Base-by-base conservation (phyloP, 2,797 vertebrate species). In the Decapterus maruadsi region DNA sequence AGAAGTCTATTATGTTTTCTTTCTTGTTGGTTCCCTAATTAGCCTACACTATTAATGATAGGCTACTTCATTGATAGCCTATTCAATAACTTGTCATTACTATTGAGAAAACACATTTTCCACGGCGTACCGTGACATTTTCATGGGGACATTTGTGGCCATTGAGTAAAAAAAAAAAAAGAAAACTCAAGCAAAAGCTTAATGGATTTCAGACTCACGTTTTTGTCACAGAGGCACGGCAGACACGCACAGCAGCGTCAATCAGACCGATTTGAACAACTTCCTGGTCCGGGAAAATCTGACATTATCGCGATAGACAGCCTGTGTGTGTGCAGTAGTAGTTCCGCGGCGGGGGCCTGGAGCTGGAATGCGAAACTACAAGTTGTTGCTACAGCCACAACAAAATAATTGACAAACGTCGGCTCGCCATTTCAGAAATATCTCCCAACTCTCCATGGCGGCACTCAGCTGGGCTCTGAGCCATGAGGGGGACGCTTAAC, bases 301-400 rank as follows among this genome's bases (percentile, higher is more conserved):
- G 81, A 89, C 82, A 84, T 51, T 92, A 89, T 94, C 94, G 93
- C 93, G 93, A 92, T 89, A 93, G 64, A 69, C 57, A 55, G 48
- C 8, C 26, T 36, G 34, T 36, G 34, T 67, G 79, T 80, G 14
- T 86, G 84, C 83, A 26, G 26, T 26, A 26, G 26, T 26, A 75
- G 69, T 78, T 83, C 83, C 76, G 75, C 77, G 81, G 81, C 67
- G 59, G 75, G 71, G 93, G 88, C 92, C 90, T 76, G 82, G 60
- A 75, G 71, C 79, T 90, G 92, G 90, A 93, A 90, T 92, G 90
- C 79, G 87, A 93, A 90, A 92, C 85, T 87, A 90, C 69, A 85
- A 67, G 68, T 89, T 92, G 80, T 87, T 1, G 26, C 26, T 26
- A 78, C 46, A 51, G 56, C 48, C 66, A 43, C 76, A 83, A 80